Percentiles rank a stretch among this genome's conserved stretches.
Evolutionary conservation across 2,113 vertebrate species (phyloP).

Genomic region (Raja brachyura): DNA sequence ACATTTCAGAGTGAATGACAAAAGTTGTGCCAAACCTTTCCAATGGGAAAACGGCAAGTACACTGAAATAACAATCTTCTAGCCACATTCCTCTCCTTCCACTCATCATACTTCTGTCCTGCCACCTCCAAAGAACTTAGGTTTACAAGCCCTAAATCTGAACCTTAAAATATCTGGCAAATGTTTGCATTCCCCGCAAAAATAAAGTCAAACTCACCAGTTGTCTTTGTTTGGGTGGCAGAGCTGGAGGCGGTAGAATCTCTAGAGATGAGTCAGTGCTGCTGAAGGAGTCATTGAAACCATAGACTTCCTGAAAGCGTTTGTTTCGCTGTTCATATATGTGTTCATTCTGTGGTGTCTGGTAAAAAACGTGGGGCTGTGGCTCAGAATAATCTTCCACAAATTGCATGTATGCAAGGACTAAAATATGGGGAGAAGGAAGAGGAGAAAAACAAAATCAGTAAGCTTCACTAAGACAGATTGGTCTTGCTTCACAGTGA

Average conservation of each 20-base stretch:
- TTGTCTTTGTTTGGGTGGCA: constrained; percentile 92
- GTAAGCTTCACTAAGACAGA: not conserved
- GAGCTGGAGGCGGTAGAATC: constrained; percentile 74
- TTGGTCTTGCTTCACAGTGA: not conserved
- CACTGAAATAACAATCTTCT: not conserved
- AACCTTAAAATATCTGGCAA: not conserved
- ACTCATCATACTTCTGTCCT: not conserved
- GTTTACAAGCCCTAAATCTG: not conserved
- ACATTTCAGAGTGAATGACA: not conserved
- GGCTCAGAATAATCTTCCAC: constrained; percentile 97
- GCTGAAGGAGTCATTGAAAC: constrained; percentile 81
- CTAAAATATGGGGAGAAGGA: constrained; percentile 52
- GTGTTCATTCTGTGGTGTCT: constrained; percentile 90
- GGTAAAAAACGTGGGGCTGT: constrained; percentile 91
- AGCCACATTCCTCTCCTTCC: too few species aligned
- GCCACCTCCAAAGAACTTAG: not conserved
- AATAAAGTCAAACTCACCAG: constrained; percentile 69
- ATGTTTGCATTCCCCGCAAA: not conserved
- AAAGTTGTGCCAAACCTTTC: not conserved
- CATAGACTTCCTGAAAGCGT: constrained; percentile 88
- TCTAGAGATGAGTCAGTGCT: constrained; percentile 66
- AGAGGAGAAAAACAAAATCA: not conserved
- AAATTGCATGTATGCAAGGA: constrained; percentile 95
- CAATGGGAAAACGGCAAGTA: not conserved
- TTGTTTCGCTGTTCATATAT: constrained; percentile 94